Percentiles rank a stretch among this genome's conserved stretches.
Conservation (phyloP, 2,888 invertebrate species). For the Lepidocyrtinus sp. region DNA sequence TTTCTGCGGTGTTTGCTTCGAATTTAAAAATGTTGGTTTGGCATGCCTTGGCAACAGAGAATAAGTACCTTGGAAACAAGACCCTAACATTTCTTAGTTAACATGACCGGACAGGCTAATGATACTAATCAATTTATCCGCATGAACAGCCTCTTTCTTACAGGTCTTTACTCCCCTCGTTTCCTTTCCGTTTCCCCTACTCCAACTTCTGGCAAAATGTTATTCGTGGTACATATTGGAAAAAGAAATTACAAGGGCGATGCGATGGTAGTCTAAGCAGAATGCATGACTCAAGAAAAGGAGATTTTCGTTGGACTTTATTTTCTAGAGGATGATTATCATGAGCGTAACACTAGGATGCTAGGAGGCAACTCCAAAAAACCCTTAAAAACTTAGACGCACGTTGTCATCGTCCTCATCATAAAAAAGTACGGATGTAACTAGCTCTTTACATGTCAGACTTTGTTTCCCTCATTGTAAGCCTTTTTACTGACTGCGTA, state of each 20-base stretch:
- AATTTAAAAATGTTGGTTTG: too few relatives aligned
- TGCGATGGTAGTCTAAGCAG: neutral
- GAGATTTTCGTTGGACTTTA: constrained; percentile 2
- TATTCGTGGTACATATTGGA: constrained; percentile 16
- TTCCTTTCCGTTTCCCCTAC: neutral
- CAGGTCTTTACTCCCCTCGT: neutral
- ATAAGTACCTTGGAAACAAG: too few relatives aligned
- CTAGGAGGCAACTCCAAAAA: too few relatives aligned
- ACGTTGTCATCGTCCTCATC: neutral
- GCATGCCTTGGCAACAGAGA: too few relatives aligned
- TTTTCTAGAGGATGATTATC: too few relatives aligned
- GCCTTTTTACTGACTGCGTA: too few relatives aligned
- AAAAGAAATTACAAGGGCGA: constrained; percentile 5
- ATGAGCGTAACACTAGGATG: too few relatives aligned
- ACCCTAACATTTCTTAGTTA: constrained; percentile 7
- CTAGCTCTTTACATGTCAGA: constrained; percentile 3
- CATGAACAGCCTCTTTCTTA: constrained; percentile 1
- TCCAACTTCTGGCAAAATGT: neutral
- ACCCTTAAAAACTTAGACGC: too few relatives aligned
- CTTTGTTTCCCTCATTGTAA: neutral
- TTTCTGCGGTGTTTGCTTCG: too few relatives aligned
- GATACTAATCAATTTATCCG: constrained; percentile 37
- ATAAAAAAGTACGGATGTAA: neutral
- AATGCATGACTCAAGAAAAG: constrained; percentile 1
- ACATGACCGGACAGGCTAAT: constrained; percentile 18